Base-by-base conservation (phyloP, 2,888 invertebrate species). In the Amiota communis region DNA sequence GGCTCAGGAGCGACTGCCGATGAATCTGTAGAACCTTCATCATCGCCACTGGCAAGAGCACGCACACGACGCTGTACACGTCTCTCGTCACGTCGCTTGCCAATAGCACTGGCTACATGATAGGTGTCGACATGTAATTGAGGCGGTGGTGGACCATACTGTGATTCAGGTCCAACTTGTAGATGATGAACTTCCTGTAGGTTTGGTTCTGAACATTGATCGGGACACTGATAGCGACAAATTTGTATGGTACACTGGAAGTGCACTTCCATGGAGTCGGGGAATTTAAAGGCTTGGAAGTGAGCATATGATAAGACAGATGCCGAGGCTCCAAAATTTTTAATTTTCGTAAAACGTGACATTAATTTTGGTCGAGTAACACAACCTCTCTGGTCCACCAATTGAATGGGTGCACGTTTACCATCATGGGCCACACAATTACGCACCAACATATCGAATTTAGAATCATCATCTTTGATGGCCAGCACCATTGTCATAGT, bases 401-500 rank as follows among this genome's bases (percentile, higher is more conserved):
- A 90, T 90, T 97, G 97, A 85, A 97, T 97, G 71, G 97, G 97
- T 9, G 97, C 96, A 74, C 97, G 92, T 90, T 97, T 97, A 74
- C 97, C 97, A 86, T 98, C 97, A 88, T 97, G 97, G 8, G 97
- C 97, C 90, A 97, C 96, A 87, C 97, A 98, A 86, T 97, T 97
- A 73, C 97, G 92, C 9, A 98, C 97, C 80, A 97, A 90, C 97
- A 98, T 97, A 89, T 98, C 97, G 88, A 97, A 97, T 88, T 97
- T 97, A 72, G 96, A 95, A 86, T 97, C 97, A 83, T 97, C 97
- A 81, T 97, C 97, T 89, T 97, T 97, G 83, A 97, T 97, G 53
- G 97, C 97, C 75, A 97, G 90, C 2, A 97, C 97, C 97, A 97
- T 97, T 13, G 97, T 98, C 97, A 98, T 97, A 0, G 97, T 97